Conservation (phyloP, 2,797 vertebrate species). For the Tarsius wallacei region DNA sequence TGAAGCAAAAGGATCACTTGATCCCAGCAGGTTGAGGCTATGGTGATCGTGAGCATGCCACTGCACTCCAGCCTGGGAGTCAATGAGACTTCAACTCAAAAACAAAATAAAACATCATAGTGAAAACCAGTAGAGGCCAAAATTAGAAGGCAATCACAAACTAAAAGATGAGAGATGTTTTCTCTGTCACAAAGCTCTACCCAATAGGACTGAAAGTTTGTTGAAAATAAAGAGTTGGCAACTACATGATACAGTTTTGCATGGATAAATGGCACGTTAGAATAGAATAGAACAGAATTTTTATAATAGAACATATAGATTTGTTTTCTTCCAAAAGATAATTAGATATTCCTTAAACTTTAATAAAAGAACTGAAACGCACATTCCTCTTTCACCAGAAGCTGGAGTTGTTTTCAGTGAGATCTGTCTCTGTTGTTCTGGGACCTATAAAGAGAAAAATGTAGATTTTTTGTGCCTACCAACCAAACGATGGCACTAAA, state of each 20-base stretch:
- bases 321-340: neutral
- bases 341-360: neutral
- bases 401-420: constrained; percentile 96
- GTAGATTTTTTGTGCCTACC: neutral
- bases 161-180: neutral
- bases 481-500: neutral
- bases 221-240: neutral
- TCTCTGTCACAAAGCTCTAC: neutral
- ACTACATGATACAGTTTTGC: neutral
- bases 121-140: neutral
- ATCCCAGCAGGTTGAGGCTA: no score
- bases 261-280: neutral
- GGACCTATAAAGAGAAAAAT: constrained; percentile 90
- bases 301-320: neutral
- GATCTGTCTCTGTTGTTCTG: constrained; percentile 98
- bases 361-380: constrained; percentile 78
- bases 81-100: no score
- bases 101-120: neutral
- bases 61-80: no score
- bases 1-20: no score
- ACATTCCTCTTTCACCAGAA: constrained; percentile 98
- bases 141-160: neutral
- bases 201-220: neutral
- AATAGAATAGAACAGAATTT: neutral
- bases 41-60: no score